Base-by-base conservation (phyloP, 2,797 vertebrate species). In the Manis crassicaudata region DNA sequence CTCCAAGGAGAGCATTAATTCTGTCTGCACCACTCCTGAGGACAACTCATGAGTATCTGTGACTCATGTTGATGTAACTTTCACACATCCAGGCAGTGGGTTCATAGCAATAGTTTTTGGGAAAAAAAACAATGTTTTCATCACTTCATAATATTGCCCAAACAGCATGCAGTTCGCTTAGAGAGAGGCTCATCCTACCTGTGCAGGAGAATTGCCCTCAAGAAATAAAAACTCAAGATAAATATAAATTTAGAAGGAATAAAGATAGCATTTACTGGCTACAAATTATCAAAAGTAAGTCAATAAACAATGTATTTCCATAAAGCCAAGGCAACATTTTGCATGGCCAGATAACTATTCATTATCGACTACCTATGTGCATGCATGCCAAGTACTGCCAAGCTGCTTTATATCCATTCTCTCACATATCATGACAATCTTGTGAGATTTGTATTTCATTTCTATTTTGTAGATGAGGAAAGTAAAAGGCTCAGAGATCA, bases 321-420 rank as follows among this genome's bases (percentile, higher is more conserved):
- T 56, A 54, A 92, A 68, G 35, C 25, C 35, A 56, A 56, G 43
- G 50, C 3, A 14, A 7, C 1, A 43, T 54, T 92, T 65, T 65
- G 67, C 85, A 50, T 2, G 29, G 37, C 7, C 50, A 46, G 40
- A 1, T 17, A 62, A 1, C 16, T n/a, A 0, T 27, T 25, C 0
- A 0, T 5, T n/a, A 29, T 2, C 10, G 35, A 17, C 32, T 0
- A 1, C 11, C 20, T 32, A 13, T 35, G 0, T 75, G 35, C 3
- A 9, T 5, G 1, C 1, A 8, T 1, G 5, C 37, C 40, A 18
- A 6, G 43, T 6, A 5, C 25, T 25, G 12, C 52, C 12, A 10
- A 27, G 7, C 2, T 1, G 8, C 87, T 50, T 43, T 8, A 7
- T 6, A 11, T 3, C 58, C 21, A 17, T 37, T 72, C 2, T n/a